Base-by-base conservation (phyloP, 1,140 invertebrate species). In the Pseudomyrmex pallidus region DNA sequence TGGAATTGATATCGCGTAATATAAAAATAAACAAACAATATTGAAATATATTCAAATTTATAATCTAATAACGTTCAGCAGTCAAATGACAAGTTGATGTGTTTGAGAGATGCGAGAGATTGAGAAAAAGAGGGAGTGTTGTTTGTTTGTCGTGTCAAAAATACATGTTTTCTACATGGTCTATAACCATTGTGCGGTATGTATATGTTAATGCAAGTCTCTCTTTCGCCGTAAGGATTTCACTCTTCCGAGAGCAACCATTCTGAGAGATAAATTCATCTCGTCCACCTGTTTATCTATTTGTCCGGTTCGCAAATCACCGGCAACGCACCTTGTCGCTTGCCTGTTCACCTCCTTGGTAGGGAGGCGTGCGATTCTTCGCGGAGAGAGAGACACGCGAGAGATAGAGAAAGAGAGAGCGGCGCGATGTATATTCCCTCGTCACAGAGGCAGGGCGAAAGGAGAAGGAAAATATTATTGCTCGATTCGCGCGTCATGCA, bases 401-500 rank as follows among this genome's bases (percentile, higher is more conserved):
- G 52, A 25, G 74, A 25, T n/a, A n/a, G n/a, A n/a, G 35, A 35
- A 1, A 35, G 35, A 35, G 5, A 35, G 7, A 35, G 35, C 35
- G 35, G 35, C n/a, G 66, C 54, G 52, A 48, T 35, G 35, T 20
- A 44, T 56, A 52, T 62, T 52, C 70, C 17, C 25, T 82, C 66
- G 73, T 72, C 62, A 22, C 73, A 73, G 35, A 35, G 46, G 62
- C 57, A 59, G 54, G 73, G 62, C 66, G 86, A 82, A 87, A 88
- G 87, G 83, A 85, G 86, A 89, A 90, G 85, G 90, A 90, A 91
- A 91, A 91, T 91, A 90, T 91, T 90, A 88, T 90, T 89, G 89
- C 88, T 89, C 83, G 84, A 90, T 89, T 86, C 84, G 74, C 82
- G 73, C 85, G 86, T 88, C 89, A 89, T 91, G 90, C 89, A 91